Percentiles rank a stretch among this genome's conserved stretches.
These are phyloP conservation scores for Theristicus caerulescens DNA, from an alignment of 2,113 vertebrate species.

Conservation along the genomic window DNA sequence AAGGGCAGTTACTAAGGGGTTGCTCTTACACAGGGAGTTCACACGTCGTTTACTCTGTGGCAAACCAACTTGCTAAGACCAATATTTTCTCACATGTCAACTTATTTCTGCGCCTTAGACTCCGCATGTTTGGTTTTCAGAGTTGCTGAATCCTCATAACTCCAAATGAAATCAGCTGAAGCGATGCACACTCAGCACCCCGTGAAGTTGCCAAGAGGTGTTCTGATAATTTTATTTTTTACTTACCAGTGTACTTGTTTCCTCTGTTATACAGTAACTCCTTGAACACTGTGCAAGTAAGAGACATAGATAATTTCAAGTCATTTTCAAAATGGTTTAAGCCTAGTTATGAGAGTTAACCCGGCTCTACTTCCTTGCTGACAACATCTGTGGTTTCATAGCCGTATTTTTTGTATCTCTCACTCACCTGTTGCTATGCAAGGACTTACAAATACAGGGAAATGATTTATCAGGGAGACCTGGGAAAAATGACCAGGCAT, in stretches of 20 bases:
- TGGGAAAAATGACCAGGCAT: not conserved
- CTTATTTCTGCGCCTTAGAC: not conserved
- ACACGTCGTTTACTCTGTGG: not conserved
- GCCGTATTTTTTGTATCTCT: not conserved
- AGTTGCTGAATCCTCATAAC: not conserved
- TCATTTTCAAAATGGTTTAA: not conserved
- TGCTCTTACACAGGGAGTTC: not conserved
- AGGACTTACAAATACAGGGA: not conserved
- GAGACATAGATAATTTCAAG: not conserved
- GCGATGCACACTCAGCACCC: not conserved
- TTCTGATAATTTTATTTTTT: not conserved
- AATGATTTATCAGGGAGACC: not conserved
- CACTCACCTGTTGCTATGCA: not conserved
- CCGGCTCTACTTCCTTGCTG: not conserved
- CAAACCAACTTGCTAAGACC: not conserved
- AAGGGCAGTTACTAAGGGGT: not conserved
- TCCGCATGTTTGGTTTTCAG: not conserved
- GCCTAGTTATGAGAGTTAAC: not conserved
- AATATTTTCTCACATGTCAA: not conserved
- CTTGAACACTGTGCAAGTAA: not conserved
- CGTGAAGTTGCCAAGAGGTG: not conserved
- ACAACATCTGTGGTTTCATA: slow-evolving; percentile 11
- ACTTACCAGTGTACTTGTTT: not conserved
- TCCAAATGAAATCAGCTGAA: not conserved
- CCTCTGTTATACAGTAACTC: not conserved